Evolutionary conservation across 2,797 vertebrate genomes (phyloP), one percentile per base, ranked within the genome.

Genomic region (Petrocephalus schoutedeni): DNA sequence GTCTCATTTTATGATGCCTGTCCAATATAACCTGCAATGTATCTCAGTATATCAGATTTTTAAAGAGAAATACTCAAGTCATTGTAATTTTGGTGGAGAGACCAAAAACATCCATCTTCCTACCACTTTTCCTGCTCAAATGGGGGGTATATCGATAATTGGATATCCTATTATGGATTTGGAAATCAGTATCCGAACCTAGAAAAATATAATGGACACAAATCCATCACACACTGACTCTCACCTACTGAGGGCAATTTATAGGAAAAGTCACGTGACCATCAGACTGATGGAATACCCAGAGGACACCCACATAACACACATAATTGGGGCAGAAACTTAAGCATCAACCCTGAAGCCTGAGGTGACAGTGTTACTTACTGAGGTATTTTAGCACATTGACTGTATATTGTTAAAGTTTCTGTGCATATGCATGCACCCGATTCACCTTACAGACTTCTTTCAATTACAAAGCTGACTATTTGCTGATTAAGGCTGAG

Each of bases 21-120:
- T 71, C 28, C 32, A 41, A 71, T 71, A 16, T 71, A 36, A 71
- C 67, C 67, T 32, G 36, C 28, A 36, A 4, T 12, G 14, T 36
- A 71, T 71, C 67, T 41, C 67, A 71, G 28, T 71, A 12, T 36
- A 71, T 77, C 41, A 49, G 41, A n/a, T 49, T 80, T 80, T 80
- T 21, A 80, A 41, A 6, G 19, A 45, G 19, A 80, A 80, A 80
- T 80, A 80, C 41, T 45, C 36, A 80, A n/a, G 74, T 41, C 74
- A 45, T 80, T 49, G 74, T 80, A 36, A 49, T 80, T 80, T 80
- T 80, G 74, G 41, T 80, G 41, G 19, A 4, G 74, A 80, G 41
- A 80, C 74, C 74, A 80, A 80, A 57, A 80, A 49, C 41, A 80
- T 80, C 45, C 74, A 49, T 80, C 74, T 49, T 80, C 74, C 82